Conservation (phyloP, 1,140 invertebrate genomes). For the Hormaphis cornu region DNA sequence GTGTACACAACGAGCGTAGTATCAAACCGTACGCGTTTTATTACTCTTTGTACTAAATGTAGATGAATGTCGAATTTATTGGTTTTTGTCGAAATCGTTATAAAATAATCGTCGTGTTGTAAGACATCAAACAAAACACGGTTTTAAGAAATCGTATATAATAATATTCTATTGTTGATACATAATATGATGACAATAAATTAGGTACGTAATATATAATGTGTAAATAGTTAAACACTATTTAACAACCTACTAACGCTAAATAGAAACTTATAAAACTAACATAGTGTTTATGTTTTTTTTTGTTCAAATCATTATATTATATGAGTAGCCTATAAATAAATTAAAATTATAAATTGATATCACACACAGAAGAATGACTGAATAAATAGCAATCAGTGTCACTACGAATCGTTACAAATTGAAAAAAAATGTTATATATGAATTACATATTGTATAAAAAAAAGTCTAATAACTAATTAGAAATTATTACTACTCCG, state of each 20-base stretch:
- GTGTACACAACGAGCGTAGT: too few relatives aligned
- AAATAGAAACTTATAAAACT: constrained; percentile 25
- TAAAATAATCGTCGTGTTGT: neutral
- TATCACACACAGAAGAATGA: constrained; percentile 28
- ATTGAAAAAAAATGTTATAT: constrained; percentile 4
- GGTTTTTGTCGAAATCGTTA: too few relatives aligned
- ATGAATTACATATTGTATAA: neutral
- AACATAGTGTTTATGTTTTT: constrained; percentile 28
- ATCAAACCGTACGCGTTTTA: too few relatives aligned
- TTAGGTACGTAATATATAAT: constrained; percentile 19
- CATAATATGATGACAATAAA: constrained; percentile 28
- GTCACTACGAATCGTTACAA: constrained; percentile 15
- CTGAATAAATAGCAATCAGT: constrained; percentile 31
- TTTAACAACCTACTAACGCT: constrained; percentile 28
- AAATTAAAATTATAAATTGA: constrained; percentile 25
- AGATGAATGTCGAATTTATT: too few relatives aligned
- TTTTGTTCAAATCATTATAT: constrained; percentile 30
- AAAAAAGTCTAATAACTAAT: constrained; percentile 20
- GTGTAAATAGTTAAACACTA: constrained; percentile 26
- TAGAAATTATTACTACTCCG: neutral
- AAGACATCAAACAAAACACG: neutral
- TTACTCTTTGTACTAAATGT: too few relatives aligned
- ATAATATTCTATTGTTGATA: constrained; percentile 23
- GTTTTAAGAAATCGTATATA: constrained; percentile 25
- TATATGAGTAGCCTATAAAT: constrained; percentile 27